A percentile compares a stretch with the other conserved stretches of the same genome.
phyloP scores from a whole-genome alignment of 2,888 invertebrate genomes.

The Leistus spinibarbis region DNA sequence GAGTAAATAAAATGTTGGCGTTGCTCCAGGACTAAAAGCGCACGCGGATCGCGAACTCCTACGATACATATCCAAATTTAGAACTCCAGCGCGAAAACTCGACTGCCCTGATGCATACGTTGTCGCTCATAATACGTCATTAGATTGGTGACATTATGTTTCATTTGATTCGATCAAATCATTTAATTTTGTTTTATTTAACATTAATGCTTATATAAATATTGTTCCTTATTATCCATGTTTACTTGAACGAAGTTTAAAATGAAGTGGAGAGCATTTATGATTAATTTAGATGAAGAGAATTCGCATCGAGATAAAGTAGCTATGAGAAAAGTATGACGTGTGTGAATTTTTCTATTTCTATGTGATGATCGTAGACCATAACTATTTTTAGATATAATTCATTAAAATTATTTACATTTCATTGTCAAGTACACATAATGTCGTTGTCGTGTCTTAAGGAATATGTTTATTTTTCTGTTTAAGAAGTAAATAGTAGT shows the following conservation, averaged over 20 bases:
- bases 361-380: too few relatives aligned
- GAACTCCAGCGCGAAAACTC: neutral
- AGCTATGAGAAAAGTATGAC: too few relatives aligned
- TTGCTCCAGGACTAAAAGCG: neutral
- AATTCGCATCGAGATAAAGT: too few relatives aligned
- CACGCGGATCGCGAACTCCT: conserved; percentile 5
- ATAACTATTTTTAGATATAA: neutral
- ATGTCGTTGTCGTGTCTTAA: neutral
- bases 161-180: too few relatives aligned
- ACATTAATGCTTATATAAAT: too few relatives aligned
- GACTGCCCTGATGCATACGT: neutral
- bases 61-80: conserved; percentile 6
- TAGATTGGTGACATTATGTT: too few relatives aligned
- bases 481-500: neutral
- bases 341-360: too few relatives aligned
- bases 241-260: too few relatives aligned
- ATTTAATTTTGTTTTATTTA: too few relatives aligned
- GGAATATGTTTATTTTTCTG: neutral
- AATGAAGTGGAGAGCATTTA: too few relatives aligned
- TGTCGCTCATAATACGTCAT: neutral
- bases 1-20: conserved; percentile 15
- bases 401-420: neutral
- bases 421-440: neutral
- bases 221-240: too few relatives aligned
- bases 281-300: too few relatives aligned